Evolutionary conservation across 2,113 vertebrate genomes (phyloP), one percentile per base, ranked within the genome.

Genomic region (Sminthopsis crassicaudata): DNA sequence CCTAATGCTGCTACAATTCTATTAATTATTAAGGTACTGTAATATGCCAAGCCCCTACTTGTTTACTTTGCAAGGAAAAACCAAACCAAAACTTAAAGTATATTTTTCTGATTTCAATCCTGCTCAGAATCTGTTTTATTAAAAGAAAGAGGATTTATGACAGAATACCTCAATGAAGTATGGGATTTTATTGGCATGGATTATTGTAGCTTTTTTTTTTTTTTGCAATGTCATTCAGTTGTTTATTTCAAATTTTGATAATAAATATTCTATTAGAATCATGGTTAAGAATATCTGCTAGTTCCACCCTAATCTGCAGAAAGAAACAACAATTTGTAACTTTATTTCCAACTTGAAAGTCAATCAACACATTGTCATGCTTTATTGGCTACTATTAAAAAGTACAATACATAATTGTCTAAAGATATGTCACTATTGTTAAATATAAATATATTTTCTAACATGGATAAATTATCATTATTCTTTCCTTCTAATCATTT

Each of bases 401-500:
- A 84, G 7, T 84, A 84, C 19, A 42, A 42, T 23, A 23, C n/a
- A 84, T 23, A 84, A 42, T 84, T 84, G 12, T 84, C 36, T 19
- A 84, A 42, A 8, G n/a, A 42, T 84, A 19, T 84, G 42, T 42
- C n/a, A 23, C n/a, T 42, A 84, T 42, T 84, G 6, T 84, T 23
- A 23, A 84, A 42, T 2, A 42, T 42, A 42, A 42, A 42, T 0
- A 8, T 42, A 42, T 84, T 88, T 0, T 50, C 89, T 91, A 51
- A 88, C 67, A 50, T 51, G 54, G 46, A 48, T 27, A 14, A 26
- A 7, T 46, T 95, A 94, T 89, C 76, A 53, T 53, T 54, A 94
- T 90, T 12, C 24, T 52, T 50, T 90, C 91, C 89, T 93, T 48
- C n/a, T 89, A 26, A 91, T 95, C 26, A 42, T 89, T 94, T 97